A percentile compares a stretch with the other conserved stretches of the same genome.
Evolutionary conservation across 2,888 invertebrate genomes (phyloP).

Genomic region (Ypsolopha sequella): DNA sequence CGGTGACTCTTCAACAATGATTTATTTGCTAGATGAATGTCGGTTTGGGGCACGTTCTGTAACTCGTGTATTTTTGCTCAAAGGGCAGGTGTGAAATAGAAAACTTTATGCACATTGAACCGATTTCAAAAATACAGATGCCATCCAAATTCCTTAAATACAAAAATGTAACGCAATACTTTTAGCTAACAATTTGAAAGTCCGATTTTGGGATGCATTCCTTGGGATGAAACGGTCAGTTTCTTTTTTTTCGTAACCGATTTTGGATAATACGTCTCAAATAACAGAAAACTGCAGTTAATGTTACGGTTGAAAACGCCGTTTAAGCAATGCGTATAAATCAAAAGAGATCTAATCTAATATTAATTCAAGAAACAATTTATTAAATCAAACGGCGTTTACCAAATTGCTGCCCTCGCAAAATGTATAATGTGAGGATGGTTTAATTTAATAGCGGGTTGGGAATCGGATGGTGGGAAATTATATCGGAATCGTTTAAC

Average conservation of each 20-base stretch:
- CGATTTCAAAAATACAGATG: constrained; percentile 12
- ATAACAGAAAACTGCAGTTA: constrained; percentile 2
- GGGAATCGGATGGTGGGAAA: constrained; percentile 33
- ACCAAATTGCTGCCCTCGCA: constrained; percentile 48
- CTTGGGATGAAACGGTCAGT: background rate
- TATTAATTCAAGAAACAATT: constrained; percentile 35
- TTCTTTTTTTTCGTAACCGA: background rate
- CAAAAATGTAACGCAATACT: background rate
- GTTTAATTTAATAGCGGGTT: constrained; percentile 59
- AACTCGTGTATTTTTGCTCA: constrained; percentile 27
- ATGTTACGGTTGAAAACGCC: background rate
- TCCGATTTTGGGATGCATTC: constrained; percentile 1
- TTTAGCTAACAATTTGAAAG: background rate
- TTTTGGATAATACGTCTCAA: background rate
- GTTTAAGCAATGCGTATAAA: constrained; percentile 33
- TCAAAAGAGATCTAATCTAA: constrained; percentile 31
- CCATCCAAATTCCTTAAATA: background rate
- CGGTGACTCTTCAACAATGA: background rate
- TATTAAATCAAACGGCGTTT: constrained; percentile 48
- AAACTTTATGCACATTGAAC: constrained; percentile 16
- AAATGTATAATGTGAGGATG: constrained; percentile 57
- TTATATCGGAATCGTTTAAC: constrained; percentile 58
- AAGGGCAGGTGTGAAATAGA: constrained; percentile 27
- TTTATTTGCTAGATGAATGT: constrained; percentile 4
- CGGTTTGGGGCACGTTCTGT: constrained; percentile 21